phyloP scores from a whole-genome alignment of 2,888 invertebrate species.

The Erynnis tages region DNA sequence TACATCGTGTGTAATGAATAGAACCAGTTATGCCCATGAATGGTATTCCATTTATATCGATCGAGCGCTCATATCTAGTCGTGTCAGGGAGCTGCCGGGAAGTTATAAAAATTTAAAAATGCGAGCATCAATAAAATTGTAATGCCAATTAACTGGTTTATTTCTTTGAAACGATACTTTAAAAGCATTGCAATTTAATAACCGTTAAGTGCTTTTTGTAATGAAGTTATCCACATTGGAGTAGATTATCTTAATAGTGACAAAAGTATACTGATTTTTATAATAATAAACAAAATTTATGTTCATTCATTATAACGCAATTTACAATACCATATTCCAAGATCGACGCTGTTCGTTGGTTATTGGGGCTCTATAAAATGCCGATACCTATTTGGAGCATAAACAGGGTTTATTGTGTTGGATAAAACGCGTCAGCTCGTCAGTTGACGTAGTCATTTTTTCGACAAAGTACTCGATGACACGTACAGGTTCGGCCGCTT shows the following conservation, averaged over 20 bases:
- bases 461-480: constrained; percentile 13
- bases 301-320: no score
- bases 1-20: constrained; percentile 48
- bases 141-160: constrained; percentile 47
- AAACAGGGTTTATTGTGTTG: constrained; percentile 11
- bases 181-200: constrained; percentile 17
- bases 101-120: constrained; percentile 51
- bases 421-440: constrained; percentile 5
- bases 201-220: constrained; percentile 22
- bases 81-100: constrained; percentile 42
- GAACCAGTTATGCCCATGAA: constrained; percentile 57
- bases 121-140: constrained; percentile 53
- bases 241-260: constrained; percentile 16
- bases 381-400: constrained; percentile 1
- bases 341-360: background rate
- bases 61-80: constrained; percentile 43
- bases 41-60: constrained; percentile 59
- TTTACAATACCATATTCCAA: no score
- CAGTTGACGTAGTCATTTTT: constrained; percentile 14
- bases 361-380: constrained; percentile 3
- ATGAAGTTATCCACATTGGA: constrained; percentile 19
- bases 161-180: constrained; percentile 24
- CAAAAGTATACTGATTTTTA: background rate
- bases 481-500: constrained; percentile 12
- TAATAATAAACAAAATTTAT: no score